These are phyloP conservation scores for Euura saliciscinereae DNA, from an alignment of 1,140 invertebrate genomes.

Conservation along the genomic window DNA sequence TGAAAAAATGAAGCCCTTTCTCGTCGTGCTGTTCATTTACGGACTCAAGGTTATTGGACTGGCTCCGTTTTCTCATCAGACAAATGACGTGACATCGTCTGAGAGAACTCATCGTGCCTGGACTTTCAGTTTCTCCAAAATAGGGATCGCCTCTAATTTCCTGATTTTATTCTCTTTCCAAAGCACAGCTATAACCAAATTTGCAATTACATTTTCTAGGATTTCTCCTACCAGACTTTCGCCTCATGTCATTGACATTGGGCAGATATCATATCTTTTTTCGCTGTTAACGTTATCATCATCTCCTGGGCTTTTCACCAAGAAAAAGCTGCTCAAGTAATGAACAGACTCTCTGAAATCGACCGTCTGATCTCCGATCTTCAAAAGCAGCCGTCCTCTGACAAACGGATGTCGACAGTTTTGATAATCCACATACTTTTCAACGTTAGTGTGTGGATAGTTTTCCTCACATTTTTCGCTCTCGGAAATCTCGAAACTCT, in stretches of 20 bases:
- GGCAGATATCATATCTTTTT: background rate
- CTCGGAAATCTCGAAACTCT: background rate
- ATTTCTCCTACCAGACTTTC: background rate
- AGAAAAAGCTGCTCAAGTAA: background rate
- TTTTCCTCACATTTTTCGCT: background rate
- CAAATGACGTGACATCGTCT: background rate
- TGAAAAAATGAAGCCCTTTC: no score
- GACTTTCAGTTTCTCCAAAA: background rate
- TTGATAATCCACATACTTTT: background rate
- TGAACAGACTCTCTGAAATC: background rate
- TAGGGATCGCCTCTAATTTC: background rate
- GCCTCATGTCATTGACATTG: background rate
- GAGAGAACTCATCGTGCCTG: background rate
- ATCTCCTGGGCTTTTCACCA: background rate
- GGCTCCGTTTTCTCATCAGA: background rate
- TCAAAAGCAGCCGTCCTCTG: background rate
- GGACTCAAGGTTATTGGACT: background rate
- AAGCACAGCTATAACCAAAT: background rate
- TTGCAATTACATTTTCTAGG: background rate
- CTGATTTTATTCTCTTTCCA: background rate
- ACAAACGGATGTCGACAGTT: background rate
- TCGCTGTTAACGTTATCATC: background rate
- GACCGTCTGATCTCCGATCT: background rate
- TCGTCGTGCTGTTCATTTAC: no score
- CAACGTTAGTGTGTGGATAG: background rate